Base-by-base conservation (phyloP, 2,113 vertebrate genomes). In the Chroicocephalus ridibundus region DNA sequence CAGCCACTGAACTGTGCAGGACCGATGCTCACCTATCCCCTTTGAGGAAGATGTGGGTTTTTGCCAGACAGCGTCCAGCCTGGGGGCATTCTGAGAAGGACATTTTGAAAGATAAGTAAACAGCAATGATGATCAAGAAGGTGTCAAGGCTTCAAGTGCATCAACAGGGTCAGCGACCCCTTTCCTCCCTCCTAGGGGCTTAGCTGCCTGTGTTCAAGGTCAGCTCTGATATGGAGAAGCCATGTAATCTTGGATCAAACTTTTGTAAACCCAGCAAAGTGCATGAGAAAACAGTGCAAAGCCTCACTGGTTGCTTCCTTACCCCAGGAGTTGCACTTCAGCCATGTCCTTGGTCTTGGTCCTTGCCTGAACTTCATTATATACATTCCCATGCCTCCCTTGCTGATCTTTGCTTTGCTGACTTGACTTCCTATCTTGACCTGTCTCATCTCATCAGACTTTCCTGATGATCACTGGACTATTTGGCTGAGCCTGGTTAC, bases 101-200 rank as follows among this genome's bases (percentile, higher is more conserved):
- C 5, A 4, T 55, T 31, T 78, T 44, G 42, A 36, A 72, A 74
- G 16, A 26, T 15, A 40, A 66, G 2, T 52, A n/a, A 84, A n/a
- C 2, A 69, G 4, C 29, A 38, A 36, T 22, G 0, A 0, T 38
- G 34, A 32, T 15, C 4, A 19, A 78, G 42, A 44, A 72, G 6
- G 10, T 34, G 8, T 29, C 51, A 71, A 86, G 8, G 18, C 21
- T 52, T 66, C 42, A 65, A 40, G 36, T 8, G 4, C 6, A 46
- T 19, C 34, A 66, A 22, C 26, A 54, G 7, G 18, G 8, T 55
- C 65, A 76, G 14, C 17, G 80, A 60, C 16, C 3, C 5, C 5
- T 57, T 69, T 71, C 13, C 3, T 60, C n/a, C 22, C 4, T 70
- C 42, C 11, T n/a, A 57, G 9, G 13, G 24, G 19, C 62, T 89